A percentile compares a stretch with the other conserved stretches of the same genome.
phyloP scores from a whole-genome alignment of 2,797 vertebrate genomes.

The Chelon labrosus region DNA sequence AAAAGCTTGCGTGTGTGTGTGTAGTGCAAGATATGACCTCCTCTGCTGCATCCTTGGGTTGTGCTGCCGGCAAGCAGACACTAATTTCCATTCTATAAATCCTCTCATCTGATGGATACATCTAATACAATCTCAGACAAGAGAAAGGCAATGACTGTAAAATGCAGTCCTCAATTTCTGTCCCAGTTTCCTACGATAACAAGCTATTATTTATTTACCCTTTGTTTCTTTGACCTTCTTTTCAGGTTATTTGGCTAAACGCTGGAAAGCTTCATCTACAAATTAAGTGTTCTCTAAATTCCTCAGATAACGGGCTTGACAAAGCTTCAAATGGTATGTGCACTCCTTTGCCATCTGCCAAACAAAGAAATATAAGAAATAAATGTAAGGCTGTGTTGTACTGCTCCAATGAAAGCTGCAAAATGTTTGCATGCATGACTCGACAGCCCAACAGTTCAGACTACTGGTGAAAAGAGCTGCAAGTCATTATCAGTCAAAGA shows the following conservation, averaged over 20 bases:
- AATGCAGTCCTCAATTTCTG: slow-evolving; percentile 9
- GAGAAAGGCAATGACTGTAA: slow-evolving; percentile 41
- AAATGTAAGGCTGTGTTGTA: too few relatives aligned
- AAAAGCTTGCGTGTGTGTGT: slow-evolving; percentile 12
- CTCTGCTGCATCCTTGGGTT: slow-evolving; percentile 3
- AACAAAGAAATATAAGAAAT: too few relatives aligned
- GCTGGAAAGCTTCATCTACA: neutral
- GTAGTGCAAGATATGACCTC: slow-evolving; percentile 33
- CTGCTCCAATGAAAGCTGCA: too few relatives aligned
- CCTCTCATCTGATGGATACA: slow-evolving; percentile 32
- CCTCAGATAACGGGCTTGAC: too few relatives aligned
- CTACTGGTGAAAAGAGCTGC: too few relatives aligned
- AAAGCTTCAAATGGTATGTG: too few relatives aligned
- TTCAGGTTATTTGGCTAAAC: slow-evolving; percentile 10
- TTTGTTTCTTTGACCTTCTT: slow-evolving; percentile 5
- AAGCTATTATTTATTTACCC: slow-evolving; percentile 30
- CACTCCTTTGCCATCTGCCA: too few relatives aligned
- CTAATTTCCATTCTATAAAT: slow-evolving; percentile 56
- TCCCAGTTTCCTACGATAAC: slow-evolving; percentile 26
- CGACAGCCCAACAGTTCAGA: too few relatives aligned
- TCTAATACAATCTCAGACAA: slow-evolving; percentile 18
- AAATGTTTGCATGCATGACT: too few relatives aligned
- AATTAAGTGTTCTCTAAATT: neutral
- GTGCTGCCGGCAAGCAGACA: slow-evolving; percentile 11
- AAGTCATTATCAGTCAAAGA: too few relatives aligned